Percentiles rank a stretch among this genome's conserved stretches.
Evolutionary conservation across 2,113 vertebrate species (phyloP).

Genomic region (Ursus arctos): DNA sequence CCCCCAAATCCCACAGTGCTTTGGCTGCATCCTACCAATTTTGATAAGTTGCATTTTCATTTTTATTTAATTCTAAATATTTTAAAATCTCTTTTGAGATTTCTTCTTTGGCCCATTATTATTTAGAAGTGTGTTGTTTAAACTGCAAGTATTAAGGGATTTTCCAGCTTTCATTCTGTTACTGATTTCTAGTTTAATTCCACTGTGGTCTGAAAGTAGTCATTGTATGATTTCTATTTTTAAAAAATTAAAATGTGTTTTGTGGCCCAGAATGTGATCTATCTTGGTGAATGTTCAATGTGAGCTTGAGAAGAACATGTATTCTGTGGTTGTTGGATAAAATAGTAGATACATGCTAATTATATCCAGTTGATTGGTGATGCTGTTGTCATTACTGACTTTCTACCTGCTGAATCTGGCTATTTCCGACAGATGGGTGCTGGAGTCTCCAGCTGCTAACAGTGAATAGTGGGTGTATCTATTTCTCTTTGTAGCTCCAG

Average conservation of each 20-base stretch:
- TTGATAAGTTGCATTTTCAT: neutral
- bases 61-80: neutral
- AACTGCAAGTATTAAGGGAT: neutral
- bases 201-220: neutral
- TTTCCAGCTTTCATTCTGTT: neutral
- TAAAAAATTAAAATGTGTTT: neutral
- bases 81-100: neutral
- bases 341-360: neutral
- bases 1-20: neutral
- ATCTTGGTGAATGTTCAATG: neutral
- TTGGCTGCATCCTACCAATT: neutral
- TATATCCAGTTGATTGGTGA: neutral
- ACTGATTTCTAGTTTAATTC: neutral
- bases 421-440: neutral
- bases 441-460: neutral
- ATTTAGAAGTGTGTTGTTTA: neutral
- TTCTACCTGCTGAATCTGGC: neutral
- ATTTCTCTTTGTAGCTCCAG: neutral
- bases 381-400: neutral
- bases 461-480: neutral
- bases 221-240: neutral
- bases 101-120: neutral
- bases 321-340: neutral
- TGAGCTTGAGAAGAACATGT: neutral
- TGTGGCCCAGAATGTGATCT: neutral